Evolutionary conservation across 2,797 vertebrate species (phyloP).

Genomic region (Eospalax fontanierii): DNA sequence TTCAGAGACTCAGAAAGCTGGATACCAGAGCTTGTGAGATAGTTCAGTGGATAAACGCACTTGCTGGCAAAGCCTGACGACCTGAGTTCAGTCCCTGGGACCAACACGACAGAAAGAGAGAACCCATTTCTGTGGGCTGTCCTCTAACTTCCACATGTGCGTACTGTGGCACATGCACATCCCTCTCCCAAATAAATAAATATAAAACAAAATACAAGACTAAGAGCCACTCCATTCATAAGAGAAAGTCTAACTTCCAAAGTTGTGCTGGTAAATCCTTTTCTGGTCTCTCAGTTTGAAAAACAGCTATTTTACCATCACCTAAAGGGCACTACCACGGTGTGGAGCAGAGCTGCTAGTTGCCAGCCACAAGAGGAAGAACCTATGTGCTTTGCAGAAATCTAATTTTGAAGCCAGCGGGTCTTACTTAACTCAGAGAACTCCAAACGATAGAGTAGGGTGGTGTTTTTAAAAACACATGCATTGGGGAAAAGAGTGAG

Average conservation of each 20-base stretch:
- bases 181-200: too few species aligned
- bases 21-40: background rate
- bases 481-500: background rate
- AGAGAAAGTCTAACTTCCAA: slow-evolving; percentile 38
- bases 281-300: slow-evolving; percentile 57
- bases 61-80: background rate
- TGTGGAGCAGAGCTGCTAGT: background rate
- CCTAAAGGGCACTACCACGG: background rate
- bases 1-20: slow-evolving; percentile 20
- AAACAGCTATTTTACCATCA: slow-evolving; percentile 15
- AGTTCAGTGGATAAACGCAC: background rate
- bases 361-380: background rate
- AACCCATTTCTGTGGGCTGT: background rate
- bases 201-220: background rate
- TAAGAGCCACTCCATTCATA: background rate
- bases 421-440: slow-evolving; percentile 37
- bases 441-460: background rate
- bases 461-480: background rate
- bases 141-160: background rate
- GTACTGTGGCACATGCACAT: background rate
- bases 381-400: background rate
- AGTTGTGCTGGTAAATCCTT: slow-evolving; percentile 44
- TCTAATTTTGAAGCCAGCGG: background rate
- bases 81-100: background rate
- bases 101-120: background rate